These are phyloP conservation scores for Hetaerina titia DNA, from an alignment of 2,888 invertebrate genomes.

Conservation along the genomic window DNA sequence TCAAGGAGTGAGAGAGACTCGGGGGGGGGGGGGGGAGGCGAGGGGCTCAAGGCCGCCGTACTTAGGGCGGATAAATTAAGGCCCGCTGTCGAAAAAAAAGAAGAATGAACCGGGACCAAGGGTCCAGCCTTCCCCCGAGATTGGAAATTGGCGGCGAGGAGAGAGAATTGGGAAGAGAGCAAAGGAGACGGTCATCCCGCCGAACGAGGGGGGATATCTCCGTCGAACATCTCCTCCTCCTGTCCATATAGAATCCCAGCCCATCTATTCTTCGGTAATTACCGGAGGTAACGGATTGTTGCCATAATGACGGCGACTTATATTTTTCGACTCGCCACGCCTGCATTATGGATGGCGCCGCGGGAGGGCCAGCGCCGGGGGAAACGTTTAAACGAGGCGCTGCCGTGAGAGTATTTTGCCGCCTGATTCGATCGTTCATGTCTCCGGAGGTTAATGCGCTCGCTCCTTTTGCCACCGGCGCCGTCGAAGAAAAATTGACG, in stretches of 20 bases:
- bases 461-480: background rate
- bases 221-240: background rate
- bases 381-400: background rate
- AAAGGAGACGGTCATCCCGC: background rate
- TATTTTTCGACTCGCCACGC: background rate
- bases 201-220: background rate
- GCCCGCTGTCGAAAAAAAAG: background rate
- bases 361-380: background rate
- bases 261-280: conserved; percentile 4
- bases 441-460: background rate
- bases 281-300: background rate
- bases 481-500: background rate
- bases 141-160: background rate
- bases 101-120: background rate
- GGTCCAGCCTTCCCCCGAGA: background rate
- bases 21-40: background rate
- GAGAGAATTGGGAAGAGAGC: background rate
- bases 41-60: background rate
- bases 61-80: background rate
- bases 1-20: background rate
- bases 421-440: background rate
- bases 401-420: background rate
- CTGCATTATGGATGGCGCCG: background rate
- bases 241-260: background rate
- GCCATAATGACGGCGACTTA: background rate